Percentiles rank a stretch among this genome's conserved stretches.
phyloP scores from a whole-genome alignment of 1,140 invertebrate genomes.

The Platyscapa corneri region DNA sequence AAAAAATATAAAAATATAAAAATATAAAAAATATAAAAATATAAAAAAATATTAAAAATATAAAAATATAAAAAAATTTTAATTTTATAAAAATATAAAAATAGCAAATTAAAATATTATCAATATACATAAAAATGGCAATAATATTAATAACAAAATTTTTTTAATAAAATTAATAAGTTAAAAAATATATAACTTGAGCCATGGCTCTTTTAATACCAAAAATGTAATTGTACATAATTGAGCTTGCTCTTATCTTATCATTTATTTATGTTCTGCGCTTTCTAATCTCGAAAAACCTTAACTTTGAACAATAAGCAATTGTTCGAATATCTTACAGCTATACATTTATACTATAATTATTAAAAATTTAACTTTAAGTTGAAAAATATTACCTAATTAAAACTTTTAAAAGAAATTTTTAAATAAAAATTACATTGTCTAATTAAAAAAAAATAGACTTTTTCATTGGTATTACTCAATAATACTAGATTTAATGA shows the following conservation, averaged over 20 bases:
- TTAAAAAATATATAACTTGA: not conserved
- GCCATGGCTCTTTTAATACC: not conserved
- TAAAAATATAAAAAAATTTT: too few species aligned
- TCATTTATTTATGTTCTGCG: conserved; percentile 1
- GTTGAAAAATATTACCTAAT: not conserved
- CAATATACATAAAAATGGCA: not conserved
- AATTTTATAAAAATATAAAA: too few species aligned
- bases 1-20: too few species aligned
- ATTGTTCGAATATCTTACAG: not conserved
- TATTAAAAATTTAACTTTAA: not conserved
- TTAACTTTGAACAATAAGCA: not conserved
- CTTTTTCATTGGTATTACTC: not conserved
- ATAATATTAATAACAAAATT: not conserved
- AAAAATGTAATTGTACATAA: conserved; percentile 15
- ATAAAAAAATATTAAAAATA: too few species aligned
- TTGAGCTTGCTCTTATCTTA: conserved; percentile 14
- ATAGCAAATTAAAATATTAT: too few species aligned
- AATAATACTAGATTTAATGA: not conserved
- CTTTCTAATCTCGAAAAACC: not conserved
- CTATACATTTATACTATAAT: not conserved
- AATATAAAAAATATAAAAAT: too few species aligned
- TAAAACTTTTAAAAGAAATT: not conserved
- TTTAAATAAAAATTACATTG: not conserved
- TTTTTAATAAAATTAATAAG: not conserved
- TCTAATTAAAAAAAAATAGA: not conserved